These are phyloP conservation scores for Prionace glauca DNA, from an alignment of 2,797 vertebrate species.

Conservation along the genomic window DNA sequence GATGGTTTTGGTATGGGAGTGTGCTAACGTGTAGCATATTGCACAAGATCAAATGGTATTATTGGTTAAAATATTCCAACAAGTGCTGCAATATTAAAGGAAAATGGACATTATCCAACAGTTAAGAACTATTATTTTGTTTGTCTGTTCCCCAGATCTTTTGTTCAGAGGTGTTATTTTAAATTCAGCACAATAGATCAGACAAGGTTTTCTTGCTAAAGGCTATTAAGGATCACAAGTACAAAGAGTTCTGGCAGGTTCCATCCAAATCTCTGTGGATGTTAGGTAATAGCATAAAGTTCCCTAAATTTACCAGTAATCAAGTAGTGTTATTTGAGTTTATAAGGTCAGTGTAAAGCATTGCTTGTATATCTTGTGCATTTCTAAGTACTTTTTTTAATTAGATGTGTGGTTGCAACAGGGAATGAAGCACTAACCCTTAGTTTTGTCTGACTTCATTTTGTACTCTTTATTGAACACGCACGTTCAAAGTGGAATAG, in stretches of 20 bases:
- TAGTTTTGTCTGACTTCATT: background rate
- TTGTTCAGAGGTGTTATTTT: background rate
- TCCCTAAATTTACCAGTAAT: background rate
- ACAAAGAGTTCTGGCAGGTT: background rate
- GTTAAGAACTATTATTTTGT: background rate
- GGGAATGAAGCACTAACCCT: background rate
- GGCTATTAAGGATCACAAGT: conserved; percentile 7
- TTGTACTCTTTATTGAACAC: background rate
- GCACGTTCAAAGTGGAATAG: too few relatives aligned
- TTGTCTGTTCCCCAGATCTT: background rate
- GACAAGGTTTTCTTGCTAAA: background rate
- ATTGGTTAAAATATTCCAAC: background rate
- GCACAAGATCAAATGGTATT: background rate
- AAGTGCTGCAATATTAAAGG: background rate
- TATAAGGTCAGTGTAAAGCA: background rate
- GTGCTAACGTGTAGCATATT: background rate
- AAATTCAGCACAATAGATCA: background rate
- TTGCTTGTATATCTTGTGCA: background rate
- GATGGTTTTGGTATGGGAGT: background rate
- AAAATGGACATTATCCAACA: background rate
- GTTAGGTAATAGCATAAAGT: conserved; percentile 8
- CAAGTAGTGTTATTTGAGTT: background rate
- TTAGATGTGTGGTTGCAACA: background rate
- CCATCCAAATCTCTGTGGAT: background rate
- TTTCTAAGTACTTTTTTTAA: background rate